Conservation (phyloP, 2,113 vertebrate species). For the Steatornis caripensis region DNA sequence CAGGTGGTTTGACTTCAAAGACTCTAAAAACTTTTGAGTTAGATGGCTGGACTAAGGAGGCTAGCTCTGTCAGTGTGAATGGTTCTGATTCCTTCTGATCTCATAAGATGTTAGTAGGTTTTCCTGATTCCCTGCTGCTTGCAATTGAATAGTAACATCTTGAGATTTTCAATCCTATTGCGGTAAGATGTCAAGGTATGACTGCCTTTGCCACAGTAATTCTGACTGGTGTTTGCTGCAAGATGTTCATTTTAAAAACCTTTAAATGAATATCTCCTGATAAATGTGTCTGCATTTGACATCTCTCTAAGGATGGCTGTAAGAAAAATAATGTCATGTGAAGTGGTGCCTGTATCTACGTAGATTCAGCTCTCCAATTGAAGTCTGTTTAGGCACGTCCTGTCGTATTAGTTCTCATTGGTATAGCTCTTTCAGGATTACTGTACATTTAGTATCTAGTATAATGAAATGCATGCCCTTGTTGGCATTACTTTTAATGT, state of each 20-base stretch:
- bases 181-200: background rate
- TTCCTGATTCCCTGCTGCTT: background rate
- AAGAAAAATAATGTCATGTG: background rate
- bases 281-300: background rate
- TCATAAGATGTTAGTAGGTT: conserved; percentile 5
- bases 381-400: conserved; percentile 11
- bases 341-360: background rate
- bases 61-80: background rate
- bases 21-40: background rate
- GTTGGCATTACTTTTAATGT: conserved; percentile 47
- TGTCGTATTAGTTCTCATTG: background rate
- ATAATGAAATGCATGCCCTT: conserved; percentile 47
- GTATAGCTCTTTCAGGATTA: background rate
- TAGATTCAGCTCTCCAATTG: background rate
- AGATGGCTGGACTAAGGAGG: background rate
- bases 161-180: conserved; percentile 13
- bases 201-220: background rate
- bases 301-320: background rate
- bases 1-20: background rate
- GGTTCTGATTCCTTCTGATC: conserved; percentile 54
- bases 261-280: conserved; percentile 45
- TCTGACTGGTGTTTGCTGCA: conserved; percentile 18
- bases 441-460: background rate
- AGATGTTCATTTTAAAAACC: conserved; percentile 46
- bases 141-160: conserved; percentile 34